Evolutionary conservation across 2,113 vertebrate genomes (phyloP).

Genomic region (Rutilus rutilus): DNA sequence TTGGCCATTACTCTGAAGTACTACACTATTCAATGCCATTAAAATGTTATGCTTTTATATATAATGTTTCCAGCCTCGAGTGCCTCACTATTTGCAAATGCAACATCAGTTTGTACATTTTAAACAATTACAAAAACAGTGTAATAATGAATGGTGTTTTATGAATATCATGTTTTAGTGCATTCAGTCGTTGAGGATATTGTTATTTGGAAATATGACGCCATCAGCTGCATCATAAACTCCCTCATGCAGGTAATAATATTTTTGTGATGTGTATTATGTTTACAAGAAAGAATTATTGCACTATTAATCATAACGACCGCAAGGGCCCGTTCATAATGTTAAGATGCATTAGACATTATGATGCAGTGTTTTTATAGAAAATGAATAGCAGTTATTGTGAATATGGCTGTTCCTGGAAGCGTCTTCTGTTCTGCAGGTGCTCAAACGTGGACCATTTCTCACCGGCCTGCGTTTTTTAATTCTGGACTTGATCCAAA

Average conservation of each 20-base stretch:
- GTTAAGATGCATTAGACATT: background rate
- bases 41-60: too few species aligned
- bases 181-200: background rate
- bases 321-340: background rate
- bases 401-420: conserved; percentile 2
- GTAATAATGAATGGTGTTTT: too few species aligned
- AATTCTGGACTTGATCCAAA: conserved; percentile 42
- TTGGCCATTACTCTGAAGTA: too few species aligned
- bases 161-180: background rate
- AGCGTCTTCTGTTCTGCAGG: conserved; percentile 23
- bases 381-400: background rate
- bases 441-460: conserved; percentile 3
- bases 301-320: background rate
- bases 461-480: background rate
- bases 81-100: too few species aligned
- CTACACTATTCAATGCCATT: too few species aligned
- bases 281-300: background rate
- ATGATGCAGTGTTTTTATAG: background rate
- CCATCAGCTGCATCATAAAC: background rate
- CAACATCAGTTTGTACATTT: too few species aligned
- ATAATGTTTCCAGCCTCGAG: too few species aligned
- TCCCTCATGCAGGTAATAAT: background rate
- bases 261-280: background rate
- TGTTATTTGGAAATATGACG: background rate
- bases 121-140: too few species aligned